These are phyloP conservation scores for Dione juno DNA, from an alignment of 2,888 invertebrate species.

Conservation along the genomic window DNA sequence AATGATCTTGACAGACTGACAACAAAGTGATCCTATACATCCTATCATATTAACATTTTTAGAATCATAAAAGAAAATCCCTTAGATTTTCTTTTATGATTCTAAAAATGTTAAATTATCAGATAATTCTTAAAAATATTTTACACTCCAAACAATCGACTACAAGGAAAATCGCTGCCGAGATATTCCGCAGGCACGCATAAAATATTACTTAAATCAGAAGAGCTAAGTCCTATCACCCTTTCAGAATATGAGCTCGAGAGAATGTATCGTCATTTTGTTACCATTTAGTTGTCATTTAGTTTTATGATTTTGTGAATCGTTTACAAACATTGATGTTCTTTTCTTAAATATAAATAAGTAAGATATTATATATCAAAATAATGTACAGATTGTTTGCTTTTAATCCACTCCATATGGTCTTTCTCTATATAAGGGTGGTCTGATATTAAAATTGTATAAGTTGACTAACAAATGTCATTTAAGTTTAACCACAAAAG, in stretches of 20 bases:
- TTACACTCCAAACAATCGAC: background rate
- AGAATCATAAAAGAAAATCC: too few relatives aligned
- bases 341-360: background rate
- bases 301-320: constrained; percentile 38
- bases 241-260: constrained; percentile 27
- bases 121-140: background rate
- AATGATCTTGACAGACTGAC: too few relatives aligned
- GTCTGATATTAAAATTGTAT: too few relatives aligned
- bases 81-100: too few relatives aligned
- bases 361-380: too few relatives aligned
- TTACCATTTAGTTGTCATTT: too few relatives aligned
- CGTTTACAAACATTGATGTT: constrained; percentile 24
- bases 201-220: constrained; percentile 25
- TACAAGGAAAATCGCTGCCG: background rate
- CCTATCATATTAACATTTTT: too few relatives aligned
- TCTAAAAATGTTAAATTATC: too few relatives aligned
- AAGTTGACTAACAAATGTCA: background rate
- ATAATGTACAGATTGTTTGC: too few relatives aligned
- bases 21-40: too few relatives aligned
- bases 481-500: background rate
- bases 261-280: constrained; percentile 35
- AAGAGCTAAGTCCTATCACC: constrained; percentile 8
- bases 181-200: background rate
- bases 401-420: too few relatives aligned
- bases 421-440: too few relatives aligned